Evolutionary conservation across 2,797 vertebrate species (phyloP).

Genomic region (Xenentodon cancila): DNA sequence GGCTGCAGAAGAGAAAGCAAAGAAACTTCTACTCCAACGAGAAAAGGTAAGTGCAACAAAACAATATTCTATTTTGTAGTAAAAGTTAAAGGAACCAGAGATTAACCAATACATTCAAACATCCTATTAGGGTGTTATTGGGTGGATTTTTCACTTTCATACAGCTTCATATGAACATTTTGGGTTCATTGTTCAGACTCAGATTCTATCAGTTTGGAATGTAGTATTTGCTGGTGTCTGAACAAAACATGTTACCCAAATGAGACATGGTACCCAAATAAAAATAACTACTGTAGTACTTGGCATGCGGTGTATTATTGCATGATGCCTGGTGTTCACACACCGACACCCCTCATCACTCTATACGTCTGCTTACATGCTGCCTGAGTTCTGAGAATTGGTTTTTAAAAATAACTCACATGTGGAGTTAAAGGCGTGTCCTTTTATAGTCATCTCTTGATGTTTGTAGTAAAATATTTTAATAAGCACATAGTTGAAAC

Average conservation of each 20-base stretch:
- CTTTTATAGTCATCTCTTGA: constrained; percentile 1
- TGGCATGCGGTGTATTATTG: constrained; percentile 9
- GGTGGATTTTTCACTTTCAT: background rate
- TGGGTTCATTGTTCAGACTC: background rate
- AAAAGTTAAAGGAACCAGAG: background rate
- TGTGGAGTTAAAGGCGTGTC: background rate
- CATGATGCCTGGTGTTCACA: constrained; percentile 2
- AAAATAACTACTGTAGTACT: background rate
- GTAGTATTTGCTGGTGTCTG: background rate
- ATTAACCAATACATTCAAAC: background rate
- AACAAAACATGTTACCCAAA: constrained; percentile 15
- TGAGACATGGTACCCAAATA: background rate
- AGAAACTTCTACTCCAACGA: constrained; percentile 87
- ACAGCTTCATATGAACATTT: constrained; percentile 9
- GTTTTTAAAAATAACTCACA: constrained; percentile 60
- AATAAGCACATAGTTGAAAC: too few relatives aligned
- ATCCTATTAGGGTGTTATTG: background rate
- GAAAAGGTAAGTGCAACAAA: constrained; percentile 86
- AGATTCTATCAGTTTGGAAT: background rate
- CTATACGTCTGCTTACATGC: constrained; percentile 30
- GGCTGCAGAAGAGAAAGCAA: constrained; percentile 87
- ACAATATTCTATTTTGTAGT: background rate
- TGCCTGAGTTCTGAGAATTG: constrained; percentile 57
- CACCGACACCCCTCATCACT: constrained; percentile 6
- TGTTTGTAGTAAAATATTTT: too few relatives aligned